phyloP scores from a whole-genome alignment of 2,888 invertebrate genomes.

The Hermaeophaga mercurialis region DNA sequence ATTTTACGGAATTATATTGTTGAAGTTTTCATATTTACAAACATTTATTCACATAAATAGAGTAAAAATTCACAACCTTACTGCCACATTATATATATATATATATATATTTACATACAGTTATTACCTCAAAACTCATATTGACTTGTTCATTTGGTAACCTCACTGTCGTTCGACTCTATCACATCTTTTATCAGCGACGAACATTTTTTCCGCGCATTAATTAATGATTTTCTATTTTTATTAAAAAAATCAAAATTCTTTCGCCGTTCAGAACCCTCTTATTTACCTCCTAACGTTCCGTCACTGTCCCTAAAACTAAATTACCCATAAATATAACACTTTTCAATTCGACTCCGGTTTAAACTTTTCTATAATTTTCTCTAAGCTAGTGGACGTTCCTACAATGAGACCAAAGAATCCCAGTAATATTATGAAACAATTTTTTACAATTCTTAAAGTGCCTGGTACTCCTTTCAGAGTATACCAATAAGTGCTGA shows the following conservation, averaged over 20 bases:
- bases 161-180: neutral
- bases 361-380: conserved; percentile 62
- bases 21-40: too few species aligned
- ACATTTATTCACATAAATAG: too few species aligned
- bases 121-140: neutral
- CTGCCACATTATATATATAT: too few species aligned
- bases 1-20: too few species aligned
- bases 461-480: conserved; percentile 55
- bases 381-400: conserved; percentile 67
- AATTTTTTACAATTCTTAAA: conserved; percentile 61
- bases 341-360: neutral
- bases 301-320: neutral
- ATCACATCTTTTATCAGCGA: neutral
- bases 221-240: too few species aligned
- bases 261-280: too few species aligned
- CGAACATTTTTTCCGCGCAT: neutral
- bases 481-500: conserved; percentile 79
- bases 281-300: neutral
- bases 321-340: neutral
- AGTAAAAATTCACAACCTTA: too few species aligned
- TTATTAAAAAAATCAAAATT: neutral
- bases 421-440: conserved; percentile 64
- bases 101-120: too few species aligned
- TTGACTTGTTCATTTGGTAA: neutral
- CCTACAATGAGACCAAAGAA: conserved; percentile 69